A percentile compares a stretch with the other conserved stretches of the same genome.
Evolutionary conservation across 1,140 invertebrate species (phyloP).

Genomic region (Periplaneta americana): DNA sequence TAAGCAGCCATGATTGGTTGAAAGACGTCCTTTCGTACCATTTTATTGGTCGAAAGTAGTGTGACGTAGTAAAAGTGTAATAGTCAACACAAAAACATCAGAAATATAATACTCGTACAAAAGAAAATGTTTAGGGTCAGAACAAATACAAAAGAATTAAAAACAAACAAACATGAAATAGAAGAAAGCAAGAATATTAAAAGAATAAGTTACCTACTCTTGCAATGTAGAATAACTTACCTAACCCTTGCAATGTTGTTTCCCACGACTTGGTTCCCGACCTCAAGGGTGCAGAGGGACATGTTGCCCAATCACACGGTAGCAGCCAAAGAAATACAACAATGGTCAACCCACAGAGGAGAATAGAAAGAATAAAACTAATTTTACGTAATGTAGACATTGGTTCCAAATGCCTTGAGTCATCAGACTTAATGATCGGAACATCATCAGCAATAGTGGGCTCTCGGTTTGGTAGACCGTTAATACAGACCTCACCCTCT

Average conservation of each 20-base stretch:
- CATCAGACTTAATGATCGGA: conserved; percentile 13
- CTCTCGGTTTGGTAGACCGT: conserved; percentile 1
- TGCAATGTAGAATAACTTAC: too few species aligned
- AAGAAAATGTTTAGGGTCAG: too few species aligned
- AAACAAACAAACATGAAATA: too few species aligned
- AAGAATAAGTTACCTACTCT: too few species aligned
- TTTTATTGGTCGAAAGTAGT: too few species aligned
- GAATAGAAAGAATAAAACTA: conserved; percentile 59
- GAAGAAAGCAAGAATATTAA: too few species aligned
- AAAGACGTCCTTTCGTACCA: too few species aligned
- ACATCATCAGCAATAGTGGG: conserved; percentile 5
- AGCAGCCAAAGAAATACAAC: conserved; percentile 67
- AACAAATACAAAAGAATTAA: too few species aligned
- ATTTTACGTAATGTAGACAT: conserved; percentile 59
- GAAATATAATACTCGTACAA: too few species aligned
- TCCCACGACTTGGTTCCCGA: conserved; percentile 57
- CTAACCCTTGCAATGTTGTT: conserved; percentile 60
- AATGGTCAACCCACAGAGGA: conserved; percentile 62
- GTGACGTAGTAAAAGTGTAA: too few species aligned
- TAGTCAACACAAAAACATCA: too few species aligned
- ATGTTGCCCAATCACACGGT: conserved; percentile 62
- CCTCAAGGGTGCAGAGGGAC: conserved; percentile 43
- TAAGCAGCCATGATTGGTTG: too few species aligned
- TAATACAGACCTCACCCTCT: conserved; percentile 1
- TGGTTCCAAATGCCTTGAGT: conserved; percentile 34